Conservation (phyloP, 1,140 invertebrate genomes). For the Eciton burchellii region DNA sequence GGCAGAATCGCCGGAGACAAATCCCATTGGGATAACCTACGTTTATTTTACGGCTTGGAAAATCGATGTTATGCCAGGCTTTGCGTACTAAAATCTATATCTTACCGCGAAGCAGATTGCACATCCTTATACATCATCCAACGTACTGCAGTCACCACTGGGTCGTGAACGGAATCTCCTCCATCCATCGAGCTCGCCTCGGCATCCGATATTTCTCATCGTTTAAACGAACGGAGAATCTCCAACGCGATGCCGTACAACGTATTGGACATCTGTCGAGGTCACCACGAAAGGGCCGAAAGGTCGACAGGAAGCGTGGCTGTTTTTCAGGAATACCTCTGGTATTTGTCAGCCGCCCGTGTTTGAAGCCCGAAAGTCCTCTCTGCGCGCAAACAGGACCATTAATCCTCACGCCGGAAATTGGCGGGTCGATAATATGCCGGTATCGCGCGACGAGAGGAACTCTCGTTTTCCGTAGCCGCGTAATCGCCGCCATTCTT, state of each 20-base stretch:
- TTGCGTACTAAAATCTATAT: slow-evolving; percentile 16
- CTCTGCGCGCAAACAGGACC: slow-evolving; percentile 47
- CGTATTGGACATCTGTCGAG: too few relatives aligned
- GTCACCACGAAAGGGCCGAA: neutral
- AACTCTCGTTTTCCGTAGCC: slow-evolving; percentile 40
- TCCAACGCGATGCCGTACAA: neutral
- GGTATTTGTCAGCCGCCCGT: neutral
- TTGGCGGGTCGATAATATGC: slow-evolving; percentile 40
- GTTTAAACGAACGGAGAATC: neutral
- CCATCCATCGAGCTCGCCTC: neutral
- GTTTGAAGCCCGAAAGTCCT: neutral
- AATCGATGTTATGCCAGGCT: slow-evolving; percentile 25
- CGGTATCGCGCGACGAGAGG: slow-evolving; percentile 1
- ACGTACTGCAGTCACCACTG: neutral
- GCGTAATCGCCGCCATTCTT: neutral
- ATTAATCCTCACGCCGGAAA: slow-evolving; percentile 54
- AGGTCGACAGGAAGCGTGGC: neutral
- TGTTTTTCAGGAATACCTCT: neutral
- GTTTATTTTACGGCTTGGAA: neutral
- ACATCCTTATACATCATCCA: neutral
- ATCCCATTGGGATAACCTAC: slow-evolving; percentile 45
- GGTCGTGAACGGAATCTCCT: neutral
- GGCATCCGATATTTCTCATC: neutral
- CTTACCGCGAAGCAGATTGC: neutral
- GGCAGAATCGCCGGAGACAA: slow-evolving; percentile 6